Base-by-base conservation (phyloP, 1,140 invertebrate genomes). In the Cydia amplana region DNA sequence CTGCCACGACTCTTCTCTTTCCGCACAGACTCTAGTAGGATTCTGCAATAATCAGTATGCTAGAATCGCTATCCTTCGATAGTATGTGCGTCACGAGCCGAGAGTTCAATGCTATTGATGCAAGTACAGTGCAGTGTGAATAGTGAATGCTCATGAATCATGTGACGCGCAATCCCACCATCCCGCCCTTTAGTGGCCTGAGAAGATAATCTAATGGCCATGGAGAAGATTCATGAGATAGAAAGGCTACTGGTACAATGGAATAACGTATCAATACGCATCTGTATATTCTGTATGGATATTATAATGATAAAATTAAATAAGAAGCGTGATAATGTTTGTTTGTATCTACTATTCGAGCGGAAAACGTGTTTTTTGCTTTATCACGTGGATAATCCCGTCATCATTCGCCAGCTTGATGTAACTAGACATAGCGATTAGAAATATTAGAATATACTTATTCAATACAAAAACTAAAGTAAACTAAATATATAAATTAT, bases 91-190 rank as follows among this genome's bases (percentile, higher is more conserved):
- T 70, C 65, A 70, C 65, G 20, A 60, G 55, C 18, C 16, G 65
- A 70, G 65, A 70, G 65, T 70, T 70, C 65, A 70, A 40, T 70
- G 65, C 28, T 70, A 36, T 43, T 70, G 28, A 36, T 36, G 65
- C 65, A 70, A 70, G 65, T 70, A 70, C 65, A 10, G 65, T 70
- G 28, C 65, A 70, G 36, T 40, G 65, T 70, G 32, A 46, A 46
- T 46, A 16, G 43, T 16, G 12, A 46, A 18, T 67, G 32, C 64
- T 18, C 20, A 70, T 43, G 65, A 70, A 70, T 70, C 65, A 70
- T 70, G 65, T 70, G 65, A 70, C 36, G 65, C 36, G 64, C 12
- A 70, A 2, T 18, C 65, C 16, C 28, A 32, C 28, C 28, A n/a
- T n/a, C n/a, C n/a, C n/a, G n/a, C n/a, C n/a, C n/a, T n/a, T 18